Evolutionary conservation across 2,888 invertebrate species (phyloP).

Genomic region (Notocelia uddmanniana): DNA sequence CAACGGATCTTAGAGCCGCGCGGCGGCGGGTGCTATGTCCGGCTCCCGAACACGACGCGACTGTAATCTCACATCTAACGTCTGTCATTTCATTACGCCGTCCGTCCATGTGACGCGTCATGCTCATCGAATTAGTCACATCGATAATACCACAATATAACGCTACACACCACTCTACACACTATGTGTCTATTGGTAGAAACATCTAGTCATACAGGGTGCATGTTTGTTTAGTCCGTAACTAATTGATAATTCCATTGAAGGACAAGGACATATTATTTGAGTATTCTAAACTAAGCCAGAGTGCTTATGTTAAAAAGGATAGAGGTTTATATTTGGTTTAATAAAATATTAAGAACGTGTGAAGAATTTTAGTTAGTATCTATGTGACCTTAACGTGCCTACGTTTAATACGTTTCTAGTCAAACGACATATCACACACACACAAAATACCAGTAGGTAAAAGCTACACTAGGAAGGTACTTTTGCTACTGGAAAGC

Average conservation of each 20-base stretch:
- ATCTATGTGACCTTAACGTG: constrained; percentile 33
- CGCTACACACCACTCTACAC: constrained; percentile 43
- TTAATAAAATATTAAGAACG: constrained; percentile 7
- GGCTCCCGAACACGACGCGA: constrained; percentile 19
- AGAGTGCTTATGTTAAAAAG: constrained; percentile 20
- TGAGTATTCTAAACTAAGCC: constrained; percentile 34
- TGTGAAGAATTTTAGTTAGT: constrained; percentile 27
- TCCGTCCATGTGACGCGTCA: constrained; percentile 39
- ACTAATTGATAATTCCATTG: constrained; percentile 22
- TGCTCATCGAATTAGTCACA: constrained; percentile 45
- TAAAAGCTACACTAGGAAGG: constrained; percentile 44
- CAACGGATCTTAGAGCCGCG: constrained; percentile 18
- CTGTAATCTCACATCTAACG: constrained; percentile 40
- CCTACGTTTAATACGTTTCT: constrained; percentile 41
- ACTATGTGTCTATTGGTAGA: constrained; percentile 35
- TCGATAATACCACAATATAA: constrained; percentile 33
- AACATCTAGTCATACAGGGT: constrained; percentile 44
- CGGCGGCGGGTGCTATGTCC: constrained; percentile 12
- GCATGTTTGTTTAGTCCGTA: constrained; percentile 16
- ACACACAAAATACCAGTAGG: constrained; percentile 39
- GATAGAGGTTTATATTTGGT: not conserved
- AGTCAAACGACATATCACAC: constrained; percentile 47
- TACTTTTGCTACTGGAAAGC: constrained; percentile 68
- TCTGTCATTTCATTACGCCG: constrained; percentile 47
- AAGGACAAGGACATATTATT: constrained; percentile 10